phyloP scores from a whole-genome alignment of 2,888 invertebrate genomes.

The Cryptophagus acutangulus region DNA sequence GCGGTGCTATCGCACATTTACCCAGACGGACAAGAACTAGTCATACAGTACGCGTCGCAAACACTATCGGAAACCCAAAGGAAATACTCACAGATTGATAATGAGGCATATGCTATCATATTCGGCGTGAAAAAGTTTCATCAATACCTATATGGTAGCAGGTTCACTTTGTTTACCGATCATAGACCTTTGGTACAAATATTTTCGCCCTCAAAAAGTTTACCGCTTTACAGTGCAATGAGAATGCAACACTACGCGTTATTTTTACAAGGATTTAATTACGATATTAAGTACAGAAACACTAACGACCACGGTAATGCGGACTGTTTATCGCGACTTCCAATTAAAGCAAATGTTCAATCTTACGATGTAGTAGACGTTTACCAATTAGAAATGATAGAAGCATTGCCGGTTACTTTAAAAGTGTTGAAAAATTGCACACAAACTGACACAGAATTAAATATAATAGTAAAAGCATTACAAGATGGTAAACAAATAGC shows the following conservation, averaged over 20 bases:
- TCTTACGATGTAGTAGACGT: no score
- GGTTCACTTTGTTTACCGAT: conserved; percentile 12
- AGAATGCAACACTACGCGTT: conserved; percentile 12
- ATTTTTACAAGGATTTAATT: conserved; percentile 11
- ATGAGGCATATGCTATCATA: conserved; percentile 18
- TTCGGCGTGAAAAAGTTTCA: conserved; percentile 18
- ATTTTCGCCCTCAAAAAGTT: conserved; percentile 4
- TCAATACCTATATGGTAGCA: conserved; percentile 9
- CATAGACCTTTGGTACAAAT: conserved; percentile 11
- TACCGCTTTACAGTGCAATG: background rate
- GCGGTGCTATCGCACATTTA: conserved; percentile 16
- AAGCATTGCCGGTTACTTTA: no score
- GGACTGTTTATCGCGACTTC: no score
- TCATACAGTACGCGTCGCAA: conserved; percentile 17
- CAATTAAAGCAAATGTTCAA: no score
- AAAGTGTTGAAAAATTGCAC: no score
- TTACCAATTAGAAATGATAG: no score
- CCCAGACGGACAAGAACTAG: conserved; percentile 16
- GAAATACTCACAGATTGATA: conserved; percentile 19
- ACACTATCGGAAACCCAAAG: conserved; percentile 9
- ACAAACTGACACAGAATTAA: no score
- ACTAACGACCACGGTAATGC: background rate
- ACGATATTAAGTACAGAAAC: background rate
- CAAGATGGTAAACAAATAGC: no score
- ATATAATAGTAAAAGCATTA: no score